Conservation (phyloP, 2,888 invertebrate species). For the Scelioninae gen. 1 region DNA sequence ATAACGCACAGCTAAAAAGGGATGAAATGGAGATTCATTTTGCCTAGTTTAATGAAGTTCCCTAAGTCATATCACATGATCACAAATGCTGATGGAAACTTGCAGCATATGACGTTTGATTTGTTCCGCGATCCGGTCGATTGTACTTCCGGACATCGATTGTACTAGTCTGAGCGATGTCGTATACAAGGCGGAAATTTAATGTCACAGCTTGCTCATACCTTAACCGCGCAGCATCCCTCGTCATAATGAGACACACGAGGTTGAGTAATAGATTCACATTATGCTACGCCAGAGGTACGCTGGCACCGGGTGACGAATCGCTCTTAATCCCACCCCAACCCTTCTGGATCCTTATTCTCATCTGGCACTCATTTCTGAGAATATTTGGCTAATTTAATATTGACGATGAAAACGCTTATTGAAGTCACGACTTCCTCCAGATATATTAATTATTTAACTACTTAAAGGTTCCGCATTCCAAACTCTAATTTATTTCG, state of each 20-base stretch:
- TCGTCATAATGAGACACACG: conserved; percentile 70
- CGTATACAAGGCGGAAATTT: conserved; percentile 65
- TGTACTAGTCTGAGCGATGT: conserved; percentile 40
- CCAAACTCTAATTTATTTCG: conserved; percentile 17
- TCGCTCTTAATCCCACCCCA: conserved; percentile 72
- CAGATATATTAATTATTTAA: conserved; percentile 60
- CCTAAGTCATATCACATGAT: conserved; percentile 1
- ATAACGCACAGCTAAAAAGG: conserved; percentile 6
- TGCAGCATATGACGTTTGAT: conserved; percentile 48
- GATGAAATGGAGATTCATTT: conserved; percentile 12
- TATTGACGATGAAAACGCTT: conserved; percentile 53
- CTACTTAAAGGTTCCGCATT: conserved; percentile 7
- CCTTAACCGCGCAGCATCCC: conserved; percentile 64
- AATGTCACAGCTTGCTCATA: conserved; percentile 66
- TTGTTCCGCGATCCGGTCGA: conserved; percentile 59
- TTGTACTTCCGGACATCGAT: conserved; percentile 66
- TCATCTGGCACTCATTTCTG: conserved; percentile 65
- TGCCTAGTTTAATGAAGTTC: conserved; percentile 22
- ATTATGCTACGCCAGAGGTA: conserved; percentile 69
- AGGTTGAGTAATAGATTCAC: conserved; percentile 70
- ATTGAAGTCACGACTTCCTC: conserved; percentile 57
- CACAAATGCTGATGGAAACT: conserved; percentile 22
- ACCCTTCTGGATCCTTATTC: conserved; percentile 58
- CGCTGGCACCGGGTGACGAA: conserved; percentile 77
- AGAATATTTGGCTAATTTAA: conserved; percentile 71